A percentile compares a stretch with the other conserved stretches of the same genome.
Evolutionary conservation across 2,797 vertebrate genomes (phyloP).

Genomic region (Orestias chungarensis): DNA sequence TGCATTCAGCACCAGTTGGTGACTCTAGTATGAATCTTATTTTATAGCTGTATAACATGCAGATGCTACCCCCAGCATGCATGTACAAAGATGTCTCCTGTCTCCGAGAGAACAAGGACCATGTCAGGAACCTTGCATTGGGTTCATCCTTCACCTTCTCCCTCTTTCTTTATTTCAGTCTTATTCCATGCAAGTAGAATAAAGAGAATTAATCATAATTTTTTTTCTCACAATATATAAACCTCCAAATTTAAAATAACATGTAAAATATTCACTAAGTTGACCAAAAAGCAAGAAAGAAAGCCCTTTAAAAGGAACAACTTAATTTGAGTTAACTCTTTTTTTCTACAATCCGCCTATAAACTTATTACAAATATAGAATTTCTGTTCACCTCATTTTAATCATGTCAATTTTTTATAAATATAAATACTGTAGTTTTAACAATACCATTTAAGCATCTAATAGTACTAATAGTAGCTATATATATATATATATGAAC

Average conservation of each 20-base stretch:
- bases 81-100: constrained; percentile 40
- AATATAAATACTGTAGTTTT: neutral
- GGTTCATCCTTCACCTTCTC: constrained; percentile 59
- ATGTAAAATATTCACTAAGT: neutral
- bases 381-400: too few species aligned
- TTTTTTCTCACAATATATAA: too few species aligned
- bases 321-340: neutral
- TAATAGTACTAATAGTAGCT: neutral
- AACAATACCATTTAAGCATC: too few species aligned
- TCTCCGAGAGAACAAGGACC: constrained; percentile 66
- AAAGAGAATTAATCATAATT: too few species aligned
- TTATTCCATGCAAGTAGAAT: too few species aligned
- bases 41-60: neutral
- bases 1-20: constrained; percentile 29
- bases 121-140: constrained; percentile 70
- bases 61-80: neutral
- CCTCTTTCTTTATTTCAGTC: constrained; percentile 19
- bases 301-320: neutral
- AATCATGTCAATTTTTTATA: neutral
- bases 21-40: constrained; percentile 21
- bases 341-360: too few species aligned
- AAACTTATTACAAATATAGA: too few species aligned
- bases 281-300: neutral
- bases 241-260: neutral
- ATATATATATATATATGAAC: neutral